phyloP scores from a whole-genome alignment of 92 coral and sea anemone species.

The Zoanthus sociatus region DNA sequence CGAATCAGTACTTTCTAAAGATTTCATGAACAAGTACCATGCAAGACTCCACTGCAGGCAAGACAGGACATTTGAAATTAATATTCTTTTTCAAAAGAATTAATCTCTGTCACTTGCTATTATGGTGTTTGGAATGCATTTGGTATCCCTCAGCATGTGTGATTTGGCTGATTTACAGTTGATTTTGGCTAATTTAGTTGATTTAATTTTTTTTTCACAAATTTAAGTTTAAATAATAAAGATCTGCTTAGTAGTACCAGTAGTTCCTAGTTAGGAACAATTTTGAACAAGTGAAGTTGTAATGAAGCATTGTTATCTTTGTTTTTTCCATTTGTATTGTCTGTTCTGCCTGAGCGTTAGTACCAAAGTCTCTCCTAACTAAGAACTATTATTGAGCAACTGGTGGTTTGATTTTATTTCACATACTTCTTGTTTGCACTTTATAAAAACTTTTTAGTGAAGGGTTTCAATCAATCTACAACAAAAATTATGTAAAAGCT shows the following conservation, averaged over 20 bases:
- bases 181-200: not conserved
- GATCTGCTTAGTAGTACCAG: constrained; percentile 15
- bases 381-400: no score
- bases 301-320: not conserved
- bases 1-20: constrained; percentile 17
- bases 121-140: constrained; percentile 53
- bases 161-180: constrained; percentile 8
- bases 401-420: no score
- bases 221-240: not conserved
- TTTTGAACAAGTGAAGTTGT: not conserved
- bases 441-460: no score
- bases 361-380: no score
- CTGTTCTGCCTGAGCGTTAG: no score
- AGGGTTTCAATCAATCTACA: no score
- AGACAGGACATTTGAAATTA: constrained; percentile 19
- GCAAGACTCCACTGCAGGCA: constrained; percentile 10
- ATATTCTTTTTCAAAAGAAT: constrained; percentile 36
- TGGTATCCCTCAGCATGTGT: constrained; percentile 55
- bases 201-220: not conserved
- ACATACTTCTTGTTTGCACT: no score
- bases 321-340: no score
- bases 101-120: constrained; percentile 21
- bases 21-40: constrained; percentile 38
- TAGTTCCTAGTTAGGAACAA: not conserved
- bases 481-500: no score